These are phyloP conservation scores for Lepilemur ruficaudatus DNA, from an alignment of 2,797 vertebrate species.

Conservation along the genomic window DNA sequence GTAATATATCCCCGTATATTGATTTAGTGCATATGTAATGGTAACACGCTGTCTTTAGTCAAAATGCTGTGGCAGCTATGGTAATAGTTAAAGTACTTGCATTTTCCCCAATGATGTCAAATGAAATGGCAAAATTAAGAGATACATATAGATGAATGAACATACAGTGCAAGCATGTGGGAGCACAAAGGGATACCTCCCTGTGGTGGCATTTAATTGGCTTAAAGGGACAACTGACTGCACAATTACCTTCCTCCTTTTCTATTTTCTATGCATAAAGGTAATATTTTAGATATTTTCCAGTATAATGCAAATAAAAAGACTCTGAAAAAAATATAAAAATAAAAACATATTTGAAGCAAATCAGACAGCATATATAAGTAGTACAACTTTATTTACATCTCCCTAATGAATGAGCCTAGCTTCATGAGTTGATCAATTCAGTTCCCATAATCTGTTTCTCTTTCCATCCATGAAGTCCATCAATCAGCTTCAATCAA, in stretches of 20 bases:
- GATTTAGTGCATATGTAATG: not conserved
- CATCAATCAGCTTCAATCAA: conserved; percentile 68
- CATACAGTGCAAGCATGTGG: not conserved
- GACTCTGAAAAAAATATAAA: not conserved
- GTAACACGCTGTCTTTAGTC: not conserved
- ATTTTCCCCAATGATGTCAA: not conserved
- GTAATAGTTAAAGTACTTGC: not conserved
- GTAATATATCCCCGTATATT: not conserved
- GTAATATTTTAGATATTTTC: not conserved
- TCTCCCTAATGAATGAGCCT: conserved; percentile 55
- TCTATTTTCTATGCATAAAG: not conserved
- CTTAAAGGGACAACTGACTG: not conserved
- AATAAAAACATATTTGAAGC: not conserved
- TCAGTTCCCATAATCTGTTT: conserved; percentile 39
- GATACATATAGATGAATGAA: not conserved
- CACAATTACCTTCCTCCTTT: not conserved
- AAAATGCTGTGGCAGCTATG: not conserved
- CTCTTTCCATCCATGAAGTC: conserved; percentile 51
- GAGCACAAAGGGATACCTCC: not conserved
- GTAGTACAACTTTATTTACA: not conserved
- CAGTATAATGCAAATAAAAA: not conserved
- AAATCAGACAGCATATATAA: not conserved
- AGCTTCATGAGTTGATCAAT: not conserved
- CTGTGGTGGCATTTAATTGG: not conserved
- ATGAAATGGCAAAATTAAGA: conserved; percentile 25